These are phyloP conservation scores for Yponomeuta evonymella DNA, from an alignment of 2,888 invertebrate genomes.

Conservation along the genomic window DNA sequence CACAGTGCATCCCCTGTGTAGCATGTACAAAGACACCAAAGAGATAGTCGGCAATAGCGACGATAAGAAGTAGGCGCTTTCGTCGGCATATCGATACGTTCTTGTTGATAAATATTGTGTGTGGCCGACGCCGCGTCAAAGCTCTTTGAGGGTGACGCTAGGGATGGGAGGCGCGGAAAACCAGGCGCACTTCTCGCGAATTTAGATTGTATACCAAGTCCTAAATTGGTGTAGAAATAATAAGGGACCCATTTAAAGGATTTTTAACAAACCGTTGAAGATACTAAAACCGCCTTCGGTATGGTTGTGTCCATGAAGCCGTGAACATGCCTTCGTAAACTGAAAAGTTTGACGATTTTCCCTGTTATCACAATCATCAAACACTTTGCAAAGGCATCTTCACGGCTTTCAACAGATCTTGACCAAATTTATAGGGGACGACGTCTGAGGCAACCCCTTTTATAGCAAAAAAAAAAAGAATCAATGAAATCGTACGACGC, in stretches of 20 bases:
- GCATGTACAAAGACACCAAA: neutral
- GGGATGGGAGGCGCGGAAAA: neutral
- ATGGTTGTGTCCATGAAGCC: too few relatives aligned
- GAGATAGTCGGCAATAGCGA: neutral
- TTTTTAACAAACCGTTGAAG: too few relatives aligned
- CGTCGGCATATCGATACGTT: neutral
- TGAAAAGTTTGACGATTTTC: too few relatives aligned
- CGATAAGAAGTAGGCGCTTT: neutral
- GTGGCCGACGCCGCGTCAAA: conserved; percentile 22
- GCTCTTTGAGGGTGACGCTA: conserved; percentile 45
- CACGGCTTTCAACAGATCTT: too few relatives aligned
- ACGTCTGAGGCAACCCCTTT: too few relatives aligned
- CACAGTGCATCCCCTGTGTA: neutral
- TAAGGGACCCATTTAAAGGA: neutral
- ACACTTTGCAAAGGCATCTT: too few relatives aligned
- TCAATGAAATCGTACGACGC: too few relatives aligned
- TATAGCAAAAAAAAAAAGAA: too few relatives aligned
- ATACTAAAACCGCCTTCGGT: too few relatives aligned
- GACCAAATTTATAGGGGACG: too few relatives aligned
- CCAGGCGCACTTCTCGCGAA: neutral
- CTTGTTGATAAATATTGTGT: conserved; percentile 68
- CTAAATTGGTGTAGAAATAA: neutral
- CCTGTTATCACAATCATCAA: too few relatives aligned
- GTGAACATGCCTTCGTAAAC: too few relatives aligned
- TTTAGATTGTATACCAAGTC: neutral